Percentiles rank a stretch among this genome's conserved stretches.
These are phyloP conservation scores for Drosophila lacteicornis DNA, from an alignment of 1,140 invertebrate species.

Conservation along the genomic window DNA sequence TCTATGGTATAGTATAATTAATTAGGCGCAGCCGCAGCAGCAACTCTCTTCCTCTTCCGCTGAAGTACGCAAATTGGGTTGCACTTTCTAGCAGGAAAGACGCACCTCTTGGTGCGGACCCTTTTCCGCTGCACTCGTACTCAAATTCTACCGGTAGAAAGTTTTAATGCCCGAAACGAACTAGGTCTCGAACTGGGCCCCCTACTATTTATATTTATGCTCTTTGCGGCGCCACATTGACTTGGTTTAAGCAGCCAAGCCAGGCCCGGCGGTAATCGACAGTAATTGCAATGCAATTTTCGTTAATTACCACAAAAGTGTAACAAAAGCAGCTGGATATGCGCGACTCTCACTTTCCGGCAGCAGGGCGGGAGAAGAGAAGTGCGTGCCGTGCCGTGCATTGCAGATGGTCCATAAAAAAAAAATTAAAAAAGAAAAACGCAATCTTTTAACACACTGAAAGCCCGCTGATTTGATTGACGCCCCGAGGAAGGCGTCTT, in stretches of 20 bases:
- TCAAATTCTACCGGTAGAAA: conserved; percentile 35
- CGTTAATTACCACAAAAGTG: conserved; percentile 42
- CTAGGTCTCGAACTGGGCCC: conserved; percentile 15
- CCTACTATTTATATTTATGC: conserved; percentile 17
- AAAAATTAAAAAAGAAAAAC: conserved; percentile 14
- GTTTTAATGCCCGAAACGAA: conserved; percentile 39
- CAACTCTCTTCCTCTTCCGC: conserved; percentile 31
- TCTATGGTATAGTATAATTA: conserved; percentile 45
- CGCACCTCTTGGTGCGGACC: conserved; percentile 23
- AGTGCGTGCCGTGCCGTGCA: conserved; percentile 21
- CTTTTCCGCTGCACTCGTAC: conserved; percentile 29
- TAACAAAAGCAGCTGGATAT: conserved; percentile 27
- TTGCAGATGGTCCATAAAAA: conserved; percentile 44
- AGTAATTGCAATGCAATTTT: conserved; percentile 46
- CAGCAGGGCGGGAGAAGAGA: background rate
- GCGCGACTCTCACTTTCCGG: conserved; percentile 38
- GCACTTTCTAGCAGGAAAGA: conserved; percentile 55
- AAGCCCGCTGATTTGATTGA: conserved; percentile 57
- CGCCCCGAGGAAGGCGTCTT: conserved; percentile 54
- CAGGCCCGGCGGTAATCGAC: conserved; percentile 20
- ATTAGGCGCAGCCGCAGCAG: conserved; percentile 40
- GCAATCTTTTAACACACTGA: conserved; percentile 48
- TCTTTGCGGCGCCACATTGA: conserved; percentile 30
- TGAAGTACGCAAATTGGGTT: conserved; percentile 50
- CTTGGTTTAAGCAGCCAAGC: conserved; percentile 4